Conservation (phyloP, 2,113 vertebrate genomes). For the Nettapus auritus region DNA sequence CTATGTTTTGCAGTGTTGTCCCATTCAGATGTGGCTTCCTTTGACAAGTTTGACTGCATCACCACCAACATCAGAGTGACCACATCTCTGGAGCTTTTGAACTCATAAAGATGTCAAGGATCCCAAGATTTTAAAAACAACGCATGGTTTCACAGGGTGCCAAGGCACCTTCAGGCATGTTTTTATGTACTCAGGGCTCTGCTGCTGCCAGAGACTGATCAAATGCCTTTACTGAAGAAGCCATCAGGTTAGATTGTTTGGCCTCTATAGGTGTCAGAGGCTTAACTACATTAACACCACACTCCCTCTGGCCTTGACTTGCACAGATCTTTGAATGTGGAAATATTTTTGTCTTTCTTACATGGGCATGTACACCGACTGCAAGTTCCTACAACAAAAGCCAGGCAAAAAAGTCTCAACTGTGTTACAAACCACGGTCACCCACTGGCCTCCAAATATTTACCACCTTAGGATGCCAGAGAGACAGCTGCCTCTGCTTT, state of each 20-base stretch:
- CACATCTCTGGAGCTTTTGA: not conserved
- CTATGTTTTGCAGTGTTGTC: not conserved
- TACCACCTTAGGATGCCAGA: not conserved
- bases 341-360: not conserved
- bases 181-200: not conserved
- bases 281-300: not conserved
- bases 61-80: not conserved
- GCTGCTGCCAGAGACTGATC: not conserved
- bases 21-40: not conserved
- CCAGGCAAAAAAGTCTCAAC: not conserved
- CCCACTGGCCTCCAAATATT: not conserved
- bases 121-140: rapidly evolving
- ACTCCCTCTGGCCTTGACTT: not conserved
- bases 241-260: not conserved
- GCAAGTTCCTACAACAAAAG: not conserved
- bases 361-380: not conserved
- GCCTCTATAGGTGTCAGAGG: not conserved
- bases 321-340: not conserved
- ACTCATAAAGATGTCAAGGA: not conserved
- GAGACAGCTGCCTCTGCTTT: not conserved
- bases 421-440: not conserved
- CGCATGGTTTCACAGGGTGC: rapidly evolving
- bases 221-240: not conserved
- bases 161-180: rapidly evolving
- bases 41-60: not conserved